Evolutionary conservation across 2,888 invertebrate genomes (phyloP).

Genomic region (Drosophila mettleri): DNA sequence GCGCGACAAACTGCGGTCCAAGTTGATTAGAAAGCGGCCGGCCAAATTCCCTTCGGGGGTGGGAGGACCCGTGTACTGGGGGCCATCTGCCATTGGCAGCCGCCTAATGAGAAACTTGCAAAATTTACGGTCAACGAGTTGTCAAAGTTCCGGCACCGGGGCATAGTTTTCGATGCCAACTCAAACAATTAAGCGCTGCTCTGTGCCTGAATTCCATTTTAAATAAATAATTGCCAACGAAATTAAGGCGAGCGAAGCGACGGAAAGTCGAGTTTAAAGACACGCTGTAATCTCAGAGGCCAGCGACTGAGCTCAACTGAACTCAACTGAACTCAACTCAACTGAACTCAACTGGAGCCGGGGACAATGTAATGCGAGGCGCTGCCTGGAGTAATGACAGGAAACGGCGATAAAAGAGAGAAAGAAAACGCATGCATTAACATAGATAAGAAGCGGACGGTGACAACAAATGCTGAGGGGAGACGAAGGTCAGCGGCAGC

Average conservation of each 20-base stretch:
- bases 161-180: conserved; percentile 75
- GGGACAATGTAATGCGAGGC: conserved; percentile 57
- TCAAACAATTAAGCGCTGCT: conserved; percentile 74
- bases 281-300: conserved; percentile 49
- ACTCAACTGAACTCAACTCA: conserved; percentile 3
- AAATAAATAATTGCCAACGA: conserved; percentile 79
- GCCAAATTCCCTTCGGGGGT: conserved; percentile 41
- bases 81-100: conserved; percentile 24
- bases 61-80: background rate
- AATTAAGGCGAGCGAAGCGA: conserved; percentile 66
- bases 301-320: background rate
- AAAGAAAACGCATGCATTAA: conserved; percentile 74
- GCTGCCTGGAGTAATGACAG: conserved; percentile 72
- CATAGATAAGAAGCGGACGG: conserved; percentile 56
- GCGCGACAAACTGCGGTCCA: conserved; percentile 75
- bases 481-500: conserved; percentile 2
- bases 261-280: background rate
- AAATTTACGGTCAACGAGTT: conserved; percentile 79
- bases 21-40: conserved; percentile 78
- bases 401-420: conserved; percentile 64
- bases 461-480: conserved; percentile 19
- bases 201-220: conserved; percentile 59
- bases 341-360: conserved; percentile 25
- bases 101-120: conserved; percentile 77
- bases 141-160: conserved; percentile 68